These are phyloP conservation scores for Bufo bufo DNA, from an alignment of 2,113 vertebrate species.

Conservation along the genomic window DNA sequence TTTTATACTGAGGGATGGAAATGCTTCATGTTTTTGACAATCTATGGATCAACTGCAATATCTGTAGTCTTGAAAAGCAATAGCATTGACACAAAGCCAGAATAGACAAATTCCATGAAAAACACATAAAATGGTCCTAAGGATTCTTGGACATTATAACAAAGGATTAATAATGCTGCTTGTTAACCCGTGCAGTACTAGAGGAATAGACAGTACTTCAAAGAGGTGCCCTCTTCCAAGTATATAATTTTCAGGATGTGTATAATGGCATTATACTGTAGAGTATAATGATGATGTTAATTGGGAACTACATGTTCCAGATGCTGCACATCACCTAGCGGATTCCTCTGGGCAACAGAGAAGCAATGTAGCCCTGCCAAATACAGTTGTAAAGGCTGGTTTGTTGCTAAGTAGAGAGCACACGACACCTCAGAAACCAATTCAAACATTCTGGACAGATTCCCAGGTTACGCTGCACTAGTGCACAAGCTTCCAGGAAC, in stretches of 20 bases:
- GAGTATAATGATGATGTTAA: constrained; percentile 76
- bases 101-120: too few species aligned
- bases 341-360: constrained; percentile 70
- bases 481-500: constrained; percentile 49
- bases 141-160: neutral
- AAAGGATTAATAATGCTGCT: neutral
- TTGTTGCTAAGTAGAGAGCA: constrained; percentile 60
- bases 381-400: constrained; percentile 64
- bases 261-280: constrained; percentile 66
- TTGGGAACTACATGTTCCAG: constrained; percentile 77
- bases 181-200: neutral
- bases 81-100: too few species aligned
- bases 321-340: constrained; percentile 71
- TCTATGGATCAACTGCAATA: neutral
- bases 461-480: constrained; percentile 58
- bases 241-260: neutral
- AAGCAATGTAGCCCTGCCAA: constrained; percentile 68
- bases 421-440: constrained; percentile 66
- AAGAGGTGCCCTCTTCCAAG: neutral
- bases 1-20: too few species aligned
- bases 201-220: neutral
- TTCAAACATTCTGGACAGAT: constrained; percentile 63
- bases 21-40: neutral
- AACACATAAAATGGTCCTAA: neutral
- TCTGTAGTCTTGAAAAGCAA: too few species aligned